Base-by-base conservation (phyloP, 2,888 invertebrate genomes). In the Oscheius sp. region DNA sequence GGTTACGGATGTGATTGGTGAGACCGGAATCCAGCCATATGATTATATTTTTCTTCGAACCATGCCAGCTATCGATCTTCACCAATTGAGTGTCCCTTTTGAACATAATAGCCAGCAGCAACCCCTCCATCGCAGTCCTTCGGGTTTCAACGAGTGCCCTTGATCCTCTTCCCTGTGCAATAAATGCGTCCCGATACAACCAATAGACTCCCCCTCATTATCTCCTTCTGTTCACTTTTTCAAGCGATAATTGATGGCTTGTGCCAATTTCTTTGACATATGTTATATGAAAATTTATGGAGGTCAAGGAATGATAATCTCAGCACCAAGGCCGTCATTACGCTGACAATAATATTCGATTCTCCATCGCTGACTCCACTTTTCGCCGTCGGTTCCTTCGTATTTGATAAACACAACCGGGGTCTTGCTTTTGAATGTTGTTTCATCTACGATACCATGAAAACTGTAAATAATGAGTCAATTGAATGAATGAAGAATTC, bases 21-120 rank as follows among this genome's bases (percentile, higher is more conserved):
- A 67, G 75, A 71, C 17, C 95, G 90, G 65, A 96, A 89, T 42
- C 96, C 88, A 0, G 95, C 96, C 65, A 94, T 94, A 50, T 96
- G 89, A 0, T 95, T 95, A 95, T 96, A 96, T 87, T 96, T 96
- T 88, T 96, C 95, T 0, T 96, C 96, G 37, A 94, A 92, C 88
- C 95, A 94, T 87, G 96, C 96, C 3, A 72, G 48, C 12, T 73
- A 55, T 61, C 75, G 71, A 46, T 80, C 80, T 48, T 74, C 80
- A 68, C 83, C 61, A 61, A 31, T 8, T 61, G 27, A 61, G 61
- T 27, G 42, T 61, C 20, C 61, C 61, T 6, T 42, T 45, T 10
- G 45, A 33, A 12, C 12, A 12, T 20, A n/a, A 34, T 4, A 17
- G 34, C n/a, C 55, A 55, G 17, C 53, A 29, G 3, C 12, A 27